Evolutionary conservation across 2,888 invertebrate species (phyloP), one percentile per base, ranked within the genome.

Genomic region (Ernsta delagoae): DNA sequence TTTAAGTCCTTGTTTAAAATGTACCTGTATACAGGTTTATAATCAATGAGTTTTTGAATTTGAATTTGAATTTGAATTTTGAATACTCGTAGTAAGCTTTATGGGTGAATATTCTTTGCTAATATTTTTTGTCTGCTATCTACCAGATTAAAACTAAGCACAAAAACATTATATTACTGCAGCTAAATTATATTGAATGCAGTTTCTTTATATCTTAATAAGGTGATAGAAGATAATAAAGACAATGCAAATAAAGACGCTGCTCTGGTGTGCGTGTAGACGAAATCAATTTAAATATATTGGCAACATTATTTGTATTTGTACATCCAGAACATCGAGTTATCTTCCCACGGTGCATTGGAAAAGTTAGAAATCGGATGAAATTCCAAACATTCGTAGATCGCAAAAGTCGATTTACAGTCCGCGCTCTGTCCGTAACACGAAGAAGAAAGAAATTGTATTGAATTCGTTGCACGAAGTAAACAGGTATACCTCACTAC

Each of bases 381-480:
- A 63, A 57, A 69, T 69, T 62, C 68, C 62, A 31, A 68, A 57
- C 62, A 68, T 68, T 68, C 62, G 57, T 56, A 62, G 24, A 62
- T 68, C 57, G 62, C 57, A 50, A 62, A 68, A 68, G 68, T 63
- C 59, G 62, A 68, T 68, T 63, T 68, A 63, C 67, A 57, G 61
- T 62, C 67, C 61, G 62, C 61, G 45, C 48, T 61, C 48, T 68
- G 67, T 39, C 62, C 39, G 48, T 61, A 68, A 68, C 62, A 45
- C 67, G 56, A 61, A 56, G 56, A 50, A 56, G 62, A 68, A 68
- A 68, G 67, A 68, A 62, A 68, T 68, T 62, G 61, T 62, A 56
- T 67, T 68, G 61, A 62, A 68, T n/a, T 62, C n/a, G 60, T 61
- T 31, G 53, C 61, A 56, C 48, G 48, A 68, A 57, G 50, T 41